phyloP scores from a whole-genome alignment of 2,797 vertebrate species.

The Vireo griseus region DNA sequence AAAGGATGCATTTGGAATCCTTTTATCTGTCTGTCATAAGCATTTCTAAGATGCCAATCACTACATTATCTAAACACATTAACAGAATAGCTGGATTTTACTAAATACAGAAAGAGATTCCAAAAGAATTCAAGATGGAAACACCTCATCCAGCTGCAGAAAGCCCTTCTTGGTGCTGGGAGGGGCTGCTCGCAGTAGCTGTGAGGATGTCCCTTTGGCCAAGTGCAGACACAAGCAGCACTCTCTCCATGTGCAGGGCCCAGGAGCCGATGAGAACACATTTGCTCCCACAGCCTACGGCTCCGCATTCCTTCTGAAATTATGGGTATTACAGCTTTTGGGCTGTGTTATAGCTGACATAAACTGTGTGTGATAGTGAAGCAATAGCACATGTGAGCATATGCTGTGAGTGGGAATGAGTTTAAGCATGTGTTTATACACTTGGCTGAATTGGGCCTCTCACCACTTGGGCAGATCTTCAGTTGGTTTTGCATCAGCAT shows the following conservation, averaged over 20 bases:
- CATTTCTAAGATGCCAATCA: constrained; percentile 39
- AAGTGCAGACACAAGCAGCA: fast-evolving
- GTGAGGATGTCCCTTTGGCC: neutral
- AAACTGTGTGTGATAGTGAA: neutral
- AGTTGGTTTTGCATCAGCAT: neutral
- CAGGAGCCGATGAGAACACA: neutral
- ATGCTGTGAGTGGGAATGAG: neutral
- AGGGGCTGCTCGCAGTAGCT: neutral
- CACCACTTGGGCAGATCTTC: neutral
- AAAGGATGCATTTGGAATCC: neutral
- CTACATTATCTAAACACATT: neutral
- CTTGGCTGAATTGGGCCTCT: neutral
- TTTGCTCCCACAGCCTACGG: neutral
- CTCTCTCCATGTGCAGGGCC: neutral
- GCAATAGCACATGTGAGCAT: neutral
- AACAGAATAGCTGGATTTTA: neutral
- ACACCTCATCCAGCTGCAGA: neutral
- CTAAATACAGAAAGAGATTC: neutral
- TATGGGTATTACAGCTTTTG: neutral
- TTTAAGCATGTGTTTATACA: neutral
- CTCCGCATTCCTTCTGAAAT: neutral
- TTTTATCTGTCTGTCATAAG: neutral
- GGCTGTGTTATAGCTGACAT: neutral
- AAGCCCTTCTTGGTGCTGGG: neutral
- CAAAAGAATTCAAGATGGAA: neutral